Evolutionary conservation across 2,797 vertebrate genomes (phyloP).

Genomic region (Thamnophis elegans): DNA sequence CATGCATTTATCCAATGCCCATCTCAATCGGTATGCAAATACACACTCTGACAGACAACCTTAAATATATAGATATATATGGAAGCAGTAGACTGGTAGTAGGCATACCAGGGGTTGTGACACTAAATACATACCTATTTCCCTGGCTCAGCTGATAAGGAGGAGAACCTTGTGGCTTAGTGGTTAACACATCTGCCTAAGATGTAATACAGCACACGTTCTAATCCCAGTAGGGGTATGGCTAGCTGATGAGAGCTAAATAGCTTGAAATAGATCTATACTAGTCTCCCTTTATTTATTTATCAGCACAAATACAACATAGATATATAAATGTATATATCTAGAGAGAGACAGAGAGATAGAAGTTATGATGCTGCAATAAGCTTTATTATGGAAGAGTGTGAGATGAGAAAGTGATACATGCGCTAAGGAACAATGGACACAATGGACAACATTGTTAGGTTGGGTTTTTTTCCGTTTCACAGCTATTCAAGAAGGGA

Average conservation of each 20-base stretch:
- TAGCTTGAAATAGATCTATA: too few relatives aligned
- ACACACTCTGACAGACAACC: neutral
- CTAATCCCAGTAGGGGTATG: too few relatives aligned
- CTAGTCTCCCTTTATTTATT: too few relatives aligned
- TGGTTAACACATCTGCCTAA: too few relatives aligned
- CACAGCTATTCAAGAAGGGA: neutral
- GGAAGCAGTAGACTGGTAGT: too few relatives aligned
- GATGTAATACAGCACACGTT: too few relatives aligned
- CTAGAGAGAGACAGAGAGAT: neutral
- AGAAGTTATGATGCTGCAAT: neutral
- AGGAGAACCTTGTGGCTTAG: too few relatives aligned
- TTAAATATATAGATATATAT: neutral
- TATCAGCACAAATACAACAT: too few relatives aligned
- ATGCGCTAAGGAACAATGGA: neutral
- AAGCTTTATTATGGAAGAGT: conserved; percentile 1
- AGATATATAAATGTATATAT: neutral
- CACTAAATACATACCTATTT: too few relatives aligned
- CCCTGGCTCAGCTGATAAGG: too few relatives aligned
- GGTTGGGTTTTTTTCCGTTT: fast-evolving
- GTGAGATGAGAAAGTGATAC: neutral
- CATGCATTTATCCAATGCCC: neutral
- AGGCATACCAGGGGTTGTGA: too few relatives aligned
- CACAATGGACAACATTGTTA: neutral
- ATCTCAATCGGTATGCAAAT: neutral
- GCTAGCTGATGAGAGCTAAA: too few relatives aligned